A percentile compares a stretch with the other conserved stretches of the same genome.
phyloP scores from a whole-genome alignment of 1,140 invertebrate genomes.

The Homalodisca vitripennis region DNA sequence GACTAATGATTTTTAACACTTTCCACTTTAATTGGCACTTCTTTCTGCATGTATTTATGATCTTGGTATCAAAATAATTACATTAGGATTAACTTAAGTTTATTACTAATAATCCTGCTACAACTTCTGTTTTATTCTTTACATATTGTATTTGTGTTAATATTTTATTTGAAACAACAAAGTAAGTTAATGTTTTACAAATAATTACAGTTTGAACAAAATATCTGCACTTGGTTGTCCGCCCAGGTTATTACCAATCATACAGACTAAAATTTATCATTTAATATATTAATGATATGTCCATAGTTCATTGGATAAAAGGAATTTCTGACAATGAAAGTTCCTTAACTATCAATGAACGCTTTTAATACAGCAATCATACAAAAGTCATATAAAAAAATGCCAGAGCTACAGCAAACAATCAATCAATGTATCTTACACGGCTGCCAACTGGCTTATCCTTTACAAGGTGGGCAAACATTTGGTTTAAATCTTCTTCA shows the following conservation, averaged over 20 bases:
- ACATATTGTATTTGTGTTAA: too few relatives aligned
- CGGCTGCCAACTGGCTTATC: constrained; percentile 17
- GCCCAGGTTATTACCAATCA: background rate
- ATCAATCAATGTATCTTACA: background rate
- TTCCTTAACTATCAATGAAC: background rate
- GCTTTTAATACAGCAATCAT: background rate
- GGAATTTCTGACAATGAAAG: background rate
- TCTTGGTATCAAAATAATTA: too few relatives aligned
- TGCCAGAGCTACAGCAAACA: background rate
- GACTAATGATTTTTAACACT: too few relatives aligned
- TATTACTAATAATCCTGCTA: too few relatives aligned
- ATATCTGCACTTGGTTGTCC: too few relatives aligned
- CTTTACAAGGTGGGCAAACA: constrained; percentile 49
- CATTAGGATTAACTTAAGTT: too few relatives aligned
- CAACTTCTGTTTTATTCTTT: too few relatives aligned
- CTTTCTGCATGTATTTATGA: too few relatives aligned
- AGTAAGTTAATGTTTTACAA: too few relatives aligned
- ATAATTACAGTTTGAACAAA: too few relatives aligned
- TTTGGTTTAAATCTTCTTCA: constrained; percentile 54
- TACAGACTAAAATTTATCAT: background rate
- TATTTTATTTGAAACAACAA: too few relatives aligned
- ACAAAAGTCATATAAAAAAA: background rate
- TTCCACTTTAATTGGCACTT: too few relatives aligned
- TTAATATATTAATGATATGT: background rate
- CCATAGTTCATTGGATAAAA: background rate